Base-by-base conservation (phyloP, 2,797 vertebrate genomes). In the Oreortyx pictus region DNA sequence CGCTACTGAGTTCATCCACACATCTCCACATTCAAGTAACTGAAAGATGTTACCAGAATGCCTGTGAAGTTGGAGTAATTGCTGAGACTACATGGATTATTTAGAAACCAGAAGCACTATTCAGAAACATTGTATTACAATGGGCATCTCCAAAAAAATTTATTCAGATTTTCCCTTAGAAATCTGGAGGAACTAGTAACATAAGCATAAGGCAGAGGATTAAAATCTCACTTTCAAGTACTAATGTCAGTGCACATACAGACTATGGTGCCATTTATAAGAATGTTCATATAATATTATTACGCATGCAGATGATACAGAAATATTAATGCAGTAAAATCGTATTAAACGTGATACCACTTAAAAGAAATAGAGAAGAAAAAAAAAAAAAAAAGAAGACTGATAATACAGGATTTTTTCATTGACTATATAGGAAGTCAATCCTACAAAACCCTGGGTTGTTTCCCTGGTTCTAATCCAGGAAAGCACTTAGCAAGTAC, bases 21-120 rank as follows among this genome's bases (percentile, higher is more conserved):
- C 65, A 87, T 81, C 73, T 88, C 57, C 56, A 89, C 0, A 7
- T 54, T 68, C 25, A 80, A 92, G 44, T 67, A 93, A 91, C 71
- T 89, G 61, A 68, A 85, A 90, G 75, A 93, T 68, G 61, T 27
- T 92, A 95, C 77, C 68, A 90, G 89, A 87, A 87, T 2, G 49
- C 77, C 86, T 93, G 67, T 82, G 25, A 90, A 57, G n/a, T 73
- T 86, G 86, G 65, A 90, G 82, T 52, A 77, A 71, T 82, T 75
- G 82, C 33, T 80, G 73, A 90, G 74, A 79, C 35, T 56, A 1
- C 50, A 61, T 10, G 31, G 59, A 82, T 86, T 90, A 79, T 87
- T 94, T 80, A 57, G 61, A 89, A 94, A 87, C 12, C n/a, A 74
- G n/a, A 47, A 25, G n/a, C 25, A 43, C 41, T 65, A 15, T 31